phyloP scores from a whole-genome alignment of 1,140 invertebrate genomes.

The Dreissena polymorpha region DNA sequence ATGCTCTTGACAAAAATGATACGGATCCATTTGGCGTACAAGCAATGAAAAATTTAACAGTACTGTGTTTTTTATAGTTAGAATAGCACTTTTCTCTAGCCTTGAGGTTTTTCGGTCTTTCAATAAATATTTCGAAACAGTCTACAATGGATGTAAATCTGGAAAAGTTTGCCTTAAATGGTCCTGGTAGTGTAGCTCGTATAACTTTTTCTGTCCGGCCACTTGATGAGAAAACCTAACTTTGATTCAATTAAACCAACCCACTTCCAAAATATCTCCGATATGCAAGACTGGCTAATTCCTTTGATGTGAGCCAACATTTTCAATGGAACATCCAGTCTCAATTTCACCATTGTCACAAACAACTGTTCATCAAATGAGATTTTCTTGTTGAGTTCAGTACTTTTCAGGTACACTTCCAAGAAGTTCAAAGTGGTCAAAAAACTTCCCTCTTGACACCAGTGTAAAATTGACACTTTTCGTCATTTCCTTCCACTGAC shows the following conservation, averaged over 20 bases:
- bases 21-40: slow-evolving; percentile 54
- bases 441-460: slow-evolving; percentile 4
- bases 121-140: slow-evolving; percentile 66
- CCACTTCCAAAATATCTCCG: slow-evolving; percentile 57
- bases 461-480: slow-evolving; percentile 4
- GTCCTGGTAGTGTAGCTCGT: slow-evolving; percentile 23
- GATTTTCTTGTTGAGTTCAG: background rate
- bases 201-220: slow-evolving; percentile 46
- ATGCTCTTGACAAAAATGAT: slow-evolving; percentile 55
- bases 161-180: slow-evolving; percentile 54
- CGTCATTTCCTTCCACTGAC: slow-evolving; percentile 4
- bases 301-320: background rate
- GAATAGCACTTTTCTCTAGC: slow-evolving; percentile 48
- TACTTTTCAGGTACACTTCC: background rate
- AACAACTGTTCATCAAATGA: slow-evolving; percentile 32
- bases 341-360: slow-evolving; percentile 48
- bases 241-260: slow-evolving; percentile 44
- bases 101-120: slow-evolving; percentile 50
- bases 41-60: slow-evolving; percentile 58
- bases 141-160: slow-evolving; percentile 58
- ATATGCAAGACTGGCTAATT: slow-evolving; percentile 37
- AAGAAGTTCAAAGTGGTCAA: slow-evolving; percentile 15
- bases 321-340: slow-evolving; percentile 30
- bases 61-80: slow-evolving; percentile 60
- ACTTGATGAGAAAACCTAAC: slow-evolving; percentile 51